Base-by-base conservation (phyloP, 2,113 vertebrate genomes). In the Passerina amoena region DNA sequence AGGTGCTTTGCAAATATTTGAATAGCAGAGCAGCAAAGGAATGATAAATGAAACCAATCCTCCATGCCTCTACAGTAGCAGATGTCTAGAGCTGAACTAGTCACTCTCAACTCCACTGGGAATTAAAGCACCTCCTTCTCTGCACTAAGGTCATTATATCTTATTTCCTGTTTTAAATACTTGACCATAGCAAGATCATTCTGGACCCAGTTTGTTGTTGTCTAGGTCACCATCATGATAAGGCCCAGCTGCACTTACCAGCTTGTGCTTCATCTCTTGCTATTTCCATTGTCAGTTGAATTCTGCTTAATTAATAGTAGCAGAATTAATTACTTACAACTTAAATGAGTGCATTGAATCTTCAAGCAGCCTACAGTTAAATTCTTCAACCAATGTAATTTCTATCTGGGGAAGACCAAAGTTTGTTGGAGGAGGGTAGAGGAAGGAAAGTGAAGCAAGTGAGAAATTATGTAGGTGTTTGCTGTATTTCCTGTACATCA, bases 1-100 rank as follows among this genome's bases (percentile, higher is more conserved):
- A 72, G 75, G 35, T 72, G 65, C 65, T 89, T 78, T 79, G 70
- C 82, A 82, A 96, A 72, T 82, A 76, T 50, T 93, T 95, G 82
- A 51, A n/a, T 85, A 90, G 48, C 14, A 8, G 44, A 68, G 40
- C 33, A 68, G 56, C 21, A 6, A 37, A 95, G 59, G 82, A 85
- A 69, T 66, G 64, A 10, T 38, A 53, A 82, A 47, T 79, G 37
- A 79, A 82, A 61, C 72, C 40, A 91, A 38, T 76, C 44, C 30
- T 45, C 44, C 2, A 9, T 45, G 31, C 40, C 37, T 82, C 22
- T 45, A 2, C 21, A 75, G 84, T 12, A 60, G 57, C 56, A 44
- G 57, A 22, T 54, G 14, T 47, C 27, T 82, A 53, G 53, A 64
- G 38, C 59, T 33, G 5, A 90, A 38, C 40, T 37, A 51, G 66